These are phyloP conservation scores for Embiotoca jacksoni DNA, from an alignment of 2,113 vertebrate species.

Conservation along the genomic window DNA sequence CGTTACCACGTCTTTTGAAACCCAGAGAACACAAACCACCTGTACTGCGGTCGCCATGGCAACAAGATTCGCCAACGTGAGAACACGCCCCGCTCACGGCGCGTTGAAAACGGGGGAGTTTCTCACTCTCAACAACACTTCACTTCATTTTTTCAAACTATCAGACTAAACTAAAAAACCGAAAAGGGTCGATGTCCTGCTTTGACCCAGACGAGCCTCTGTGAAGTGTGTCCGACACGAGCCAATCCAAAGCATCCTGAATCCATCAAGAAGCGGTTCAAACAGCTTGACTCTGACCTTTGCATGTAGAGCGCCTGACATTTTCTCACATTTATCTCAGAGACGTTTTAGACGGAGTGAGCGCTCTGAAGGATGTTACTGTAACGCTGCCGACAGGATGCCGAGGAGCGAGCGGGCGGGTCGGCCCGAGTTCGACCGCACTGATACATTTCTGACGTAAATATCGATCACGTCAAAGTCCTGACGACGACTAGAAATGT, in stretches of 20 bases:
- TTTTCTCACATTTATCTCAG: slow-evolving; percentile 26
- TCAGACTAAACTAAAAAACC: background rate
- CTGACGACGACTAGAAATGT: background rate
- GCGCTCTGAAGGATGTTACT: background rate
- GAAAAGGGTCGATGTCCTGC: background rate
- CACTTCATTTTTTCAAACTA: background rate
- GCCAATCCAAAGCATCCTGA: background rate
- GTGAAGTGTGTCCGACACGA: background rate
- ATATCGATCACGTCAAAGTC: background rate
- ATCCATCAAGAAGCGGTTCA: slow-evolving; percentile 19
- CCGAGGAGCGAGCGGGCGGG: background rate
- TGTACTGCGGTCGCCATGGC: too few species aligned
- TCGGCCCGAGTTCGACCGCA: background rate
- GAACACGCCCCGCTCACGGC: too few species aligned
- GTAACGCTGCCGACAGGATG: background rate
- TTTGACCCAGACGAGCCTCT: background rate
- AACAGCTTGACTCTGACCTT: slow-evolving; percentile 27
- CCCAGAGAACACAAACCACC: too few species aligned
- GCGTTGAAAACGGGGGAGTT: too few species aligned
- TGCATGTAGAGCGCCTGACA: background rate
- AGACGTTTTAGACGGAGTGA: background rate
- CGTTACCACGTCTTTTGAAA: too few species aligned
- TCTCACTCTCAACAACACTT: background rate
- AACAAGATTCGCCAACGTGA: too few species aligned
- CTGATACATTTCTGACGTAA: too few species aligned